These are phyloP conservation scores for Macropus fuliginosus DNA, from an alignment of 2,797 vertebrate genomes.

Conservation along the genomic window DNA sequence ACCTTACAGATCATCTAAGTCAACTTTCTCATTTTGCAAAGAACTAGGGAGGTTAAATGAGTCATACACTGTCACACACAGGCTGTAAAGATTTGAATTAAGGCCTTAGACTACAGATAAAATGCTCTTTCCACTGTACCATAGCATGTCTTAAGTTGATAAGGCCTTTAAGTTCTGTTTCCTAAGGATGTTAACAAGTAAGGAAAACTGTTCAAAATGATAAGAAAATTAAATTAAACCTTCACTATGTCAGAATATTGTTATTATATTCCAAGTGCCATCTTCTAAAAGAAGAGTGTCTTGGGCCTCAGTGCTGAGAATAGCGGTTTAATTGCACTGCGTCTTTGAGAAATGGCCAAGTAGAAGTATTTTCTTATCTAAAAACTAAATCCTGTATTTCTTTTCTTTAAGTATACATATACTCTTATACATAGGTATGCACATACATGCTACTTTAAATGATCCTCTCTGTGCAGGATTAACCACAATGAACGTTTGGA, in stretches of 20 bases:
- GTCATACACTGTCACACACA: not conserved
- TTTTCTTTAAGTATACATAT: constrained; percentile 24
- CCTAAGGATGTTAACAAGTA: not conserved
- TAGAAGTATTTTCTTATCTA: not conserved
- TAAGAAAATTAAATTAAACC: not conserved
- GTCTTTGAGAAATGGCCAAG: not conserved
- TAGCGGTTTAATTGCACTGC: not conserved
- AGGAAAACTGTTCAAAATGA: not conserved
- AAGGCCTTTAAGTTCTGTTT: not conserved
- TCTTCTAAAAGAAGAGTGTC: not conserved
- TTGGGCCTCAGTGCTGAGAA: not conserved
- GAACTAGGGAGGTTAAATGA: not conserved
- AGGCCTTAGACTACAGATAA: not conserved
- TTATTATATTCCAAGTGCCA: not conserved
- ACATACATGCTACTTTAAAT: constrained; percentile 36
- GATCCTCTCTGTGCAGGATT: constrained; percentile 88
- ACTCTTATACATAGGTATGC: not conserved
- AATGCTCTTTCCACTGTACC: not conserved
- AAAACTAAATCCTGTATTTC: not conserved
- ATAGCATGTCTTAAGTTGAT: not conserved
- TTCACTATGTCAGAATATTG: not conserved
- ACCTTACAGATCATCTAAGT: not conserved
- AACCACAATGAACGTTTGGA: constrained; percentile 98
- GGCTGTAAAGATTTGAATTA: not conserved
- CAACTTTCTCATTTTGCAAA: not conserved